Percentiles rank a stretch among this genome's conserved stretches.
Evolutionary conservation across 2,888 invertebrate genomes (phyloP).

Genomic region (Cantharis flavilabris): DNA sequence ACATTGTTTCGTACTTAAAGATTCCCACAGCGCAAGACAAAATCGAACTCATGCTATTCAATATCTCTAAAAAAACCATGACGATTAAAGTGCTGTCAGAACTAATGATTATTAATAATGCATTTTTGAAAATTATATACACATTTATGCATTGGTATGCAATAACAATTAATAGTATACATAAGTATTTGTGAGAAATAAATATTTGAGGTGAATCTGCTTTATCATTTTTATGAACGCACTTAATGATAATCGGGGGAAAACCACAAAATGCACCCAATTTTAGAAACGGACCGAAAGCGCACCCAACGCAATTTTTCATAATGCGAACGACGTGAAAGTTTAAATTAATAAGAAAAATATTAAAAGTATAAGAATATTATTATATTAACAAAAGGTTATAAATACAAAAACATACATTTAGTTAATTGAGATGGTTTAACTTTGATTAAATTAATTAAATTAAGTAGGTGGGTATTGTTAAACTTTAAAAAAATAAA

Average conservation of each 20-base stretch:
- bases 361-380: not conserved
- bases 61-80: not conserved
- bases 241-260: not conserved
- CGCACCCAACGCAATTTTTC: not conserved
- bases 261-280: not conserved
- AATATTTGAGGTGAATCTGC: not conserved
- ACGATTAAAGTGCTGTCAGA: not conserved
- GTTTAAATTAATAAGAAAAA: not conserved
- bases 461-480: not conserved
- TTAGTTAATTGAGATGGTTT: not conserved
- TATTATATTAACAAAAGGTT: not conserved
- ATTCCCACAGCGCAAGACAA: not conserved
- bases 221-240: not conserved
- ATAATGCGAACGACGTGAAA: not conserved
- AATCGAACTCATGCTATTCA: not conserved
- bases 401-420: not conserved
- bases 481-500: too few relatives aligned
- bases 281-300: not conserved
- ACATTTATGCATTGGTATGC: not conserved
- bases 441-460: not conserved
- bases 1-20: not conserved
- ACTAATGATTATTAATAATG: not conserved
- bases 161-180: not conserved
- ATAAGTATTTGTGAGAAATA: not conserved
- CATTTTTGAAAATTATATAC: not conserved